Percentiles rank a stretch among this genome's conserved stretches.
Evolutionary conservation across 2,797 vertebrate species (phyloP).

Genomic region (Melanotaenia boesemani): DNA sequence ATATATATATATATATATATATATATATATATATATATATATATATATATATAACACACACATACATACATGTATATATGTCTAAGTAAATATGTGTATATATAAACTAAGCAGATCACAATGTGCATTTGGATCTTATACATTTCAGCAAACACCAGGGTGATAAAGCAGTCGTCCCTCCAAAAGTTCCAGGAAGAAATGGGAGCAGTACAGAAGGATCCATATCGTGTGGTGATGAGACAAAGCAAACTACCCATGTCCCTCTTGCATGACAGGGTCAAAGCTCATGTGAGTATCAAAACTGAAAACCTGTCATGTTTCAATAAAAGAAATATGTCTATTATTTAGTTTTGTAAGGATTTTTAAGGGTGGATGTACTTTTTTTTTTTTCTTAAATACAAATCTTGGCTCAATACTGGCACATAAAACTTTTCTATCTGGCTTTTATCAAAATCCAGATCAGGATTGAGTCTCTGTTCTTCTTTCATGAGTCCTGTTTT

Average conservation of each 20-base stretch:
- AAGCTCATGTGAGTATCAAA: slow-evolving; percentile 91
- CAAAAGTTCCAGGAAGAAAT: slow-evolving; percentile 99
- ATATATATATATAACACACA: too few species aligned
- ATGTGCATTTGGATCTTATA: neutral
- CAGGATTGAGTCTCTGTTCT: neutral
- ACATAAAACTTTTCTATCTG: neutral
- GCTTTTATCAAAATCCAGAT: neutral
- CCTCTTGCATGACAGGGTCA: slow-evolving; percentile 90
- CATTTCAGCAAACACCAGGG: slow-evolving; percentile 92
- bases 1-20: too few species aligned
- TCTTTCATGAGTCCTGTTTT: slow-evolving; percentile 26
- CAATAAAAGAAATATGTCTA: neutral
- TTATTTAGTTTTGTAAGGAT: neutral
- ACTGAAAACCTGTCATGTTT: neutral
- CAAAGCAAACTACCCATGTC: slow-evolving; percentile 97
- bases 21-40: too few species aligned
- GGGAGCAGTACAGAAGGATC: slow-evolving; percentile 91
- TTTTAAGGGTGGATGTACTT: neutral
- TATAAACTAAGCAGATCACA: neutral
- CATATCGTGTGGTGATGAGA: slow-evolving; percentile 95
- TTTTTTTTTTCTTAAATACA: too few species aligned
- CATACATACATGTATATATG: too few species aligned
- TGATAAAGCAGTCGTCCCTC: slow-evolving; percentile 96
- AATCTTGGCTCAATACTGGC: too few species aligned
- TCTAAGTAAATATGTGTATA: too few species aligned